Conservation (phyloP, 2,888 invertebrate genomes). For the Buathra laborator region DNA sequence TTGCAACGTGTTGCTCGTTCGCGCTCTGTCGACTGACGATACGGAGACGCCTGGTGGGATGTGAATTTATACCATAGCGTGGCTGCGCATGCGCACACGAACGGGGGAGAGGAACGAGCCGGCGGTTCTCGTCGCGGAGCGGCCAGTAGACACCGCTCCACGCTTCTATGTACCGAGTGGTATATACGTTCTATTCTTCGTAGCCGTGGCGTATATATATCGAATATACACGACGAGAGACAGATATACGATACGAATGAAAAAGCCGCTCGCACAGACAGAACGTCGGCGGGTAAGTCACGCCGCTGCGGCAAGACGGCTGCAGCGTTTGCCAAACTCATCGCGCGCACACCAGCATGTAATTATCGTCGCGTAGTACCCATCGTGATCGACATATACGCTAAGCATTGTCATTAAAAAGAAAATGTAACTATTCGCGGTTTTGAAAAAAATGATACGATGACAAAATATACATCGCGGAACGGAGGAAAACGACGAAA, state of each 20-base stretch:
- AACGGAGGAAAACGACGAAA: constrained; percentile 16
- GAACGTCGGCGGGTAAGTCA: constrained; percentile 56
- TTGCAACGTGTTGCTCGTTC: constrained; percentile 39
- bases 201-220: not conserved
- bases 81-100: constrained; percentile 51
- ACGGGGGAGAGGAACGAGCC: not conserved
- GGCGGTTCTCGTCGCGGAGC: not conserved
- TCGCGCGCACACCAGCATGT: not conserved
- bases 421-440: not conserved
- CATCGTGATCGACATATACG: constrained; percentile 18
- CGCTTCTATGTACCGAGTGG: not conserved
- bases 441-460: not conserved
- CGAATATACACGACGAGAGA: not conserved
- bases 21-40: constrained; percentile 54
- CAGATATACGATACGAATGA: constrained; percentile 22
- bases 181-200: not conserved
- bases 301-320: not conserved
- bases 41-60: constrained; percentile 41
- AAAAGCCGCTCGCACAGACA: constrained; percentile 57
- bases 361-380: constrained; percentile 2
- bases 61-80: constrained; percentile 56
- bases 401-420: not conserved
- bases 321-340: constrained; percentile 24
- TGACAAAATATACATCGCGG: not conserved
- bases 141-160: not conserved